Percentiles rank a stretch among this genome's conserved stretches.
These are phyloP conservation scores for Loriculus beryllinus DNA, from an alignment of 2,797 vertebrate genomes.

Conservation along the genomic window DNA sequence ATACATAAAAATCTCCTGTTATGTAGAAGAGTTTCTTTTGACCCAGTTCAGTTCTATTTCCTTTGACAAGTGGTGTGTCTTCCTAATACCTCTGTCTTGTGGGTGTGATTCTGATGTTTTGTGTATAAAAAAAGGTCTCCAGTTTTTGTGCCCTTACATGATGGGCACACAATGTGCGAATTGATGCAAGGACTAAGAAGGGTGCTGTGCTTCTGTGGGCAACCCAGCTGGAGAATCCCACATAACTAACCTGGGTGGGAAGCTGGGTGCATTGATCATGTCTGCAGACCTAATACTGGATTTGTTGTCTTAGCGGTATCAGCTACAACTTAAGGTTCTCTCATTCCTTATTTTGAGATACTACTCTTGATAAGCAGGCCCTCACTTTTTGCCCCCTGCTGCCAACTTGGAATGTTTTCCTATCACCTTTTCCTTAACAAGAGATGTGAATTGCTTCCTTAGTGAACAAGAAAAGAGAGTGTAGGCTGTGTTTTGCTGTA, in stretches of 20 bases:
- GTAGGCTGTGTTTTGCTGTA: constrained; percentile 52
- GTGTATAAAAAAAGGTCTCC: neutral
- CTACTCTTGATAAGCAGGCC: neutral
- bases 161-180: neutral
- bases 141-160: neutral
- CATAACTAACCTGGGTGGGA: neutral
- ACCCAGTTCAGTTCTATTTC: neutral
- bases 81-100: neutral
- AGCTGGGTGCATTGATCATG: accelerated
- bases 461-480: neutral
- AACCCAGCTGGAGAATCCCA: neutral
- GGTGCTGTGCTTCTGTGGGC: neutral
- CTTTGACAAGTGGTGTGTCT: neutral
- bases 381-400: neutral
- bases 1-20: neutral
- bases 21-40: neutral
- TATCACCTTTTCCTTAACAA: constrained; percentile 13
- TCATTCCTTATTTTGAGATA: neutral
- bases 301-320: neutral
- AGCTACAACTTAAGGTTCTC: neutral
- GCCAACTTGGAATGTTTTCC: neutral
- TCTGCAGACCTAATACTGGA: neutral
- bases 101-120: neutral
- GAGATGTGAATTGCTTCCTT: neutral
- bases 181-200: neutral